phyloP scores from a whole-genome alignment of 2,888 invertebrate genomes.

The Aphelenchoides bicaudatus region DNA sequence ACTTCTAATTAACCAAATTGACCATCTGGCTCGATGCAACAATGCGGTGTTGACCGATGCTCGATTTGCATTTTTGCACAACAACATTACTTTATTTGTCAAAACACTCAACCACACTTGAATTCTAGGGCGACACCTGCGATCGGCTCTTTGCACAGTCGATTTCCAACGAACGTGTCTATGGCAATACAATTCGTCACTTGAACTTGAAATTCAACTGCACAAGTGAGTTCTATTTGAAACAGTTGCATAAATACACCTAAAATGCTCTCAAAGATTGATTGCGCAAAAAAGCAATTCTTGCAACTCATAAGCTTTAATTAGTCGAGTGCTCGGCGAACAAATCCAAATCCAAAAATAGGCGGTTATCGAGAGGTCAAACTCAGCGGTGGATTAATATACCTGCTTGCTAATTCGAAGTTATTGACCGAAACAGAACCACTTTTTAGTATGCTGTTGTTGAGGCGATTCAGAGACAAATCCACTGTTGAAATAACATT shows the following conservation, averaged over 20 bases:
- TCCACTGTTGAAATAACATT: too few species aligned
- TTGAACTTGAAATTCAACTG: conserved; percentile 31
- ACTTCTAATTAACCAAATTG: too few species aligned
- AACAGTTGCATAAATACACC: conserved; percentile 1
- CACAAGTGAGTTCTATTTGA: conserved; percentile 30
- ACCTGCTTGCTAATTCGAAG: too few species aligned
- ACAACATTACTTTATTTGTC: conserved; percentile 13
- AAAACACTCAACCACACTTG: conserved; percentile 14
- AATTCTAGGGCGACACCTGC: conserved; percentile 24
- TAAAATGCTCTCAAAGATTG: conserved; percentile 29
- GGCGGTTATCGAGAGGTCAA: conserved; percentile 2
- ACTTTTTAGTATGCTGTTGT: too few species aligned
- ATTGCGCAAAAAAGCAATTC: conserved; percentile 28
- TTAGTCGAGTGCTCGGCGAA: too few species aligned
- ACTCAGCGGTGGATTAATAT: too few species aligned
- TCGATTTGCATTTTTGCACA: background rate
- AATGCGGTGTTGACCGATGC: background rate
- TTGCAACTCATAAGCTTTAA: background rate
- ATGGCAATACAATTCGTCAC: conserved; percentile 9
- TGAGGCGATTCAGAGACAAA: too few species aligned
- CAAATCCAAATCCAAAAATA: conserved; percentile 14
- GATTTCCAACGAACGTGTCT: conserved; percentile 23
- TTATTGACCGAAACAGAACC: too few species aligned
- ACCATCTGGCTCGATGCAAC: too few species aligned
- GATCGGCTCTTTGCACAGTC: conserved; percentile 22